Base-by-base conservation (phyloP, 2,113 vertebrate species). In the Malurus elegans region DNA sequence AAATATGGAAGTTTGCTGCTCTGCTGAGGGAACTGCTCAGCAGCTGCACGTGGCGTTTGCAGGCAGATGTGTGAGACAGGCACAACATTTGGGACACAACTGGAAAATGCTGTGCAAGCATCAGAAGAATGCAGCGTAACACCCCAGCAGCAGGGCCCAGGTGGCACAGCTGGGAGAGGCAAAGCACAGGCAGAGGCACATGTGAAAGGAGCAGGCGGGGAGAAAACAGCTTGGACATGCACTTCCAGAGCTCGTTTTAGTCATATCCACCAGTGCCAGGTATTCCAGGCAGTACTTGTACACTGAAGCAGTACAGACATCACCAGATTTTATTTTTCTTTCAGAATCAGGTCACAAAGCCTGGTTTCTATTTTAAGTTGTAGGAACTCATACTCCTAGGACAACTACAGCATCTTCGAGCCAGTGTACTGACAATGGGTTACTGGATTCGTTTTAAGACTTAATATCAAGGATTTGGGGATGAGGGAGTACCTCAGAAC, bases 141-240 rank as follows among this genome's bases (percentile, higher is more conserved):
- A 32, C 10, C 28, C 8, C 0, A 58, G 48, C 53, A n/a, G 69
- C 69, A 54, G 48, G 1, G 2, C 29, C 10, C 2, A 0, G 10
- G 10, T 3, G 19, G n/a, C 78, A 73, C 14, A 13, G 34, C 48
- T 8, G 8, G 16, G 38, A 67, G 4, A 65, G 14, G 60, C 3
- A 6, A n/a, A 48, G 38, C 45, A 64, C 32, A 2, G 0, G 23
- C n/a, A 32, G 14, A 31, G 26, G 61, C 17, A 34, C 25, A 9
- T 2, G 20, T 3, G 19, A n/a, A 17, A 58, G 42, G 70, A 31
- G 62, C 16, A 6, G 1, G 2, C 16, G 4, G 4, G 36, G 47
- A 79, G 9, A 20, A 64, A 13, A 58, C 15, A 40, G 26, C 74
- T 53, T 34, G 24, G 45, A 44, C 31, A 36, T 0, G 13, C 1